Evolutionary conservation across 1,140 invertebrate genomes (phyloP).

Genomic region (Dryas iulia): DNA sequence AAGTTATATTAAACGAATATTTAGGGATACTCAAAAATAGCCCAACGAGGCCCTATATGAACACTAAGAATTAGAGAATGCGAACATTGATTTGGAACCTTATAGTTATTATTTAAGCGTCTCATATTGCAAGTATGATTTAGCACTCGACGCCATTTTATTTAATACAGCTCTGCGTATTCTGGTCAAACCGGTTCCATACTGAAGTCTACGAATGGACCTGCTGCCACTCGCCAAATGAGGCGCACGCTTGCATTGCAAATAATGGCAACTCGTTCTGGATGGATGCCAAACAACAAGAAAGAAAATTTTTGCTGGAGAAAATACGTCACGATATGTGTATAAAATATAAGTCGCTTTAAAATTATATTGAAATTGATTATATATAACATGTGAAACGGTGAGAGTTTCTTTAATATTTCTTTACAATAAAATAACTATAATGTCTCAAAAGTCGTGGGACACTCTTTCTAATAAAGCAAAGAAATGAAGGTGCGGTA

Average conservation of each 20-base stretch:
- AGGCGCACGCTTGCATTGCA: conserved; percentile 62
- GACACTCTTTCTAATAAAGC: neutral
- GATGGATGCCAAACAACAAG: conserved; percentile 45
- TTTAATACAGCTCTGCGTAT: conserved; percentile 57
- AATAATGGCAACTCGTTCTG: conserved; percentile 55
- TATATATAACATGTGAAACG: neutral
- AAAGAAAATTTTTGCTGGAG: conserved; percentile 36
- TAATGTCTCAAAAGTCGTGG: neutral
- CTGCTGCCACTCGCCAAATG: conserved; percentile 72
- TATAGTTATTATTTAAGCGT: conserved; percentile 41
- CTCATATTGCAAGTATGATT: conserved; percentile 43
- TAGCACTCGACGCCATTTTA: conserved; percentile 52
- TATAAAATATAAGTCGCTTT: neutral
- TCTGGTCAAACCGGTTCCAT: conserved; percentile 73
- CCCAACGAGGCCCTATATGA: conserved; percentile 54
- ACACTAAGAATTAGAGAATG: conserved; percentile 37
- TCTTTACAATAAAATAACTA: too few species aligned
- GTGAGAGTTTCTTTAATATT: too few species aligned
- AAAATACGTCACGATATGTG: conserved; percentile 5
- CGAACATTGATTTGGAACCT: conserved; percentile 42
- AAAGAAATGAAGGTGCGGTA: conserved; percentile 17
- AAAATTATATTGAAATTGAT: neutral
- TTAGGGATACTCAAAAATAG: conserved; percentile 71
- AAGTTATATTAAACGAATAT: conserved; percentile 52
- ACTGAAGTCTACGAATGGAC: conserved; percentile 69